Base-by-base conservation (phyloP, 2,797 vertebrate genomes). In the Kryptolebias ocellatus region DNA sequence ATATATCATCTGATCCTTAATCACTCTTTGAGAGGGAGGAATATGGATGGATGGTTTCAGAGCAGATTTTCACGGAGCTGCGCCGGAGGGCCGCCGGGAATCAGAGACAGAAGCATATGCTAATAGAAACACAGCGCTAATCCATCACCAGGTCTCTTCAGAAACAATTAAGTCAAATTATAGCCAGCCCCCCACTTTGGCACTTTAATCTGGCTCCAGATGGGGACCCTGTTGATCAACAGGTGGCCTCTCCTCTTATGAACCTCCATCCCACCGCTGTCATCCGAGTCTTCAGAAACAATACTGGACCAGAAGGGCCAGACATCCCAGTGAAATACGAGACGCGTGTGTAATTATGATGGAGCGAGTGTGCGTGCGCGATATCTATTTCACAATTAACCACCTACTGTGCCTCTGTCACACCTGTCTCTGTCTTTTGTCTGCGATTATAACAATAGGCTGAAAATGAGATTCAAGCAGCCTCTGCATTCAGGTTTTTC, bases 121-220 rank as follows among this genome's bases (percentile, higher is more conserved):
- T 86, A 85, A 89, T 84, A 67, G 60, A 62, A 78, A 83, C 70
- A 71, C 78, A 72, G 65, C 46, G 57, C 80, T 79, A 84, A 90
- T 78, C 81, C 82, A 87, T 91, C 88, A 84, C 80, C 64, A 49
- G 50, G 67, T 76, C 76, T 78, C 84, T 79, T 79, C 84, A 79
- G 71, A 84, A 84, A 83, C 89, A 91, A 93, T 92, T 87, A 90
- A 87, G 80, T 89, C 82, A 84, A 85, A 84, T 90, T 87, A 86
- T 66, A 80, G 71, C 72, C 65, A 18, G 53, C 76, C 71, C 76
- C 72, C 74, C 29, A 14, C 62, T 59, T 67, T 67, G 65, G 37
- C 79, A 81, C 80, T 83, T 78, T 89, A 78, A 80, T 91, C 89
- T 90, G 77, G 73, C 81, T 67, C 71, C 92, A 92, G 89, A 93